These are phyloP conservation scores for Hoplodrina ambigua DNA, from an alignment of 2,888 invertebrate species.

Conservation along the genomic window DNA sequence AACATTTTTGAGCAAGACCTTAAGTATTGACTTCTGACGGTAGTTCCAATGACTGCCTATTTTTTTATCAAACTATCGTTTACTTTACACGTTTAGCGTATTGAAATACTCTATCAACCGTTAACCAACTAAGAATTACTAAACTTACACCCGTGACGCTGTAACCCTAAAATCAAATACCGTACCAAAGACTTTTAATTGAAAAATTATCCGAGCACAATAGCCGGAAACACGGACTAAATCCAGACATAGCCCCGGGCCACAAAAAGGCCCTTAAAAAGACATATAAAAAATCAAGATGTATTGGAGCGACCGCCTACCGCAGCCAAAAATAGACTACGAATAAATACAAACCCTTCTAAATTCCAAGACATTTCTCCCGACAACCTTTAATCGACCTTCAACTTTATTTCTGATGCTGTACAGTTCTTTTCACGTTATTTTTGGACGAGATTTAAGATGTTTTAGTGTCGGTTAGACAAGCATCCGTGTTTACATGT, in stretches of 20 bases:
- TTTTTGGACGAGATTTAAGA: slow-evolving; percentile 13
- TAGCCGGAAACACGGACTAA: slow-evolving; percentile 86
- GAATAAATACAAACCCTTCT: slow-evolving; percentile 64
- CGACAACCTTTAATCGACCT: slow-evolving; percentile 25
- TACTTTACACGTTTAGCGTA: background rate
- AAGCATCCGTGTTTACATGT: slow-evolving; percentile 82
- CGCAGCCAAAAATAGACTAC: slow-evolving; percentile 89
- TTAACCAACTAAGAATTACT: slow-evolving; percentile 2
- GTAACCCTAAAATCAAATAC: slow-evolving; percentile 46
- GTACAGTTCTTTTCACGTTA: slow-evolving; percentile 46
- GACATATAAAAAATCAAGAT: slow-evolving; percentile 81
- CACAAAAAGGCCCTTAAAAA: slow-evolving; percentile 83
- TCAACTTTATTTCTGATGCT: background rate
- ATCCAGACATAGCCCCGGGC: slow-evolving; percentile 81
- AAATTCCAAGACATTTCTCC: slow-evolving; percentile 9
- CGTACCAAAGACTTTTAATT: slow-evolving; percentile 71
- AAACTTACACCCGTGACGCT: slow-evolving; percentile 33
- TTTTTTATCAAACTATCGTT: no score
- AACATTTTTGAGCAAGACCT: no score
- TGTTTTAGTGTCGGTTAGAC: slow-evolving; percentile 41
- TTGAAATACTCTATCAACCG: background rate
- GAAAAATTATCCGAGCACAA: slow-evolving; percentile 80
- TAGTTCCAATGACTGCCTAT: no score
- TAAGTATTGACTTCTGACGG: no score
- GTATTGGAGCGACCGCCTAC: slow-evolving; percentile 89